These are phyloP conservation scores for Aphelenchoides besseyi DNA, from an alignment of 1,140 invertebrate species.

Conservation along the genomic window DNA sequence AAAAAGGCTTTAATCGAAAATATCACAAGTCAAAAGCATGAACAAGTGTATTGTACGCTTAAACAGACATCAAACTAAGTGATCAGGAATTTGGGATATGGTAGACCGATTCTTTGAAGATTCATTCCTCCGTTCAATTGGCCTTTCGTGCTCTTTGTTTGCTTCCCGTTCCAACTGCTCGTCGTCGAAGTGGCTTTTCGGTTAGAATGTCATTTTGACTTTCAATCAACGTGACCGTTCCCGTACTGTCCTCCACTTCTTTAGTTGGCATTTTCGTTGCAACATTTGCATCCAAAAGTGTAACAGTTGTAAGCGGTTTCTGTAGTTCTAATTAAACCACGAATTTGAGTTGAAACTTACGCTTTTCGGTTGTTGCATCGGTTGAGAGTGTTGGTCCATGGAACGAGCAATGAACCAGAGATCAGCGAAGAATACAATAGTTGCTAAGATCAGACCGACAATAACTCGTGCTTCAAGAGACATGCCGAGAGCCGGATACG, in stretches of 20 bases:
- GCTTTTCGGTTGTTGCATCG: neutral
- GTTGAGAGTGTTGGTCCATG: conserved; percentile 39
- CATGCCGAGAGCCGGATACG: conserved; percentile 53
- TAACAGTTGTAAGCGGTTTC: neutral
- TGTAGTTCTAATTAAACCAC: neutral
- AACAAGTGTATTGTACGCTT: no score
- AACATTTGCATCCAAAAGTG: neutral
- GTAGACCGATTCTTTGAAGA: no score
- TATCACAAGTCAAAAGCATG: no score
- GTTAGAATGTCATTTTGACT: no score
- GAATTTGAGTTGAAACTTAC: neutral
- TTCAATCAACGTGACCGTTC: neutral
- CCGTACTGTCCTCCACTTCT: neutral
- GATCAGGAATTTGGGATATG: no score
- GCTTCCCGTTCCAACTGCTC: no score
- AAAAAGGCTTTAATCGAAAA: no score
- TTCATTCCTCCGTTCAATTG: no score
- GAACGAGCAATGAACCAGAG: conserved; percentile 65
- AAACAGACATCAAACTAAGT: no score
- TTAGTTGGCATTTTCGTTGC: neutral
- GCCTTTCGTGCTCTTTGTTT: no score
- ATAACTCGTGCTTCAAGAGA: conserved; percentile 63
- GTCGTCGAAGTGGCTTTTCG: no score
- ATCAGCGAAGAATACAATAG: conserved; percentile 66
- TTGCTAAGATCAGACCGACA: conserved; percentile 63